Evolutionary conservation across 2,888 invertebrate species (phyloP), one percentile per base, ranked within the genome.

Genomic region (Hydroisotoma schaefferi): DNA sequence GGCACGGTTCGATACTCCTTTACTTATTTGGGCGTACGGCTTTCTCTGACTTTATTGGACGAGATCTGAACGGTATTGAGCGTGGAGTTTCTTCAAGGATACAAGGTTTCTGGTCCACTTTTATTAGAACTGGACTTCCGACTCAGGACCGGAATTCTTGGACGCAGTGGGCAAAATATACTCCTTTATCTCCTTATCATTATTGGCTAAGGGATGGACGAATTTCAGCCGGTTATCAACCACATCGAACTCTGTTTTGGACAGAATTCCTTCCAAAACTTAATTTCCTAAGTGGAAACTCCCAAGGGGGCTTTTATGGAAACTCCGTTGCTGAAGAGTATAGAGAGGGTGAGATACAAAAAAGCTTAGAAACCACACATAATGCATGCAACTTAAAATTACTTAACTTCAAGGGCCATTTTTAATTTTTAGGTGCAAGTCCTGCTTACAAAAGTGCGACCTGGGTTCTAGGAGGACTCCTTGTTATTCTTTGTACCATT

Each of bases 31-130:
- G 73, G 4, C 63, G 70, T 15, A 61, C 65, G 6, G 67, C 68
- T 8, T 73, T 69, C 49, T 66, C 63, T 22, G 72, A 71, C 40
- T 79, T 86, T 58, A 82, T 84, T 1, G 81, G 87, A 29, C 78
- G 85, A 48, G 80, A 84, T 10, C 81, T 85, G 55, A 82, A 80
- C 20, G 74, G 78, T 25, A 79, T 80, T 4, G 87, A 88, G 46
- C 51, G 67, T 15, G 60, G 63, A 22, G 69, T 71, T 6, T 67
- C 69, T 2, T 57, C 38, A 3, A 20, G 63, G 8, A 52, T 70
- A 18, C 69, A 72, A 59, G 69, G 69, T 27, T 61, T 68, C n/a
- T 69, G 65, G 67, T 59, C 68, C 23, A 69, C 65, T 51, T 69
- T 71, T 47, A 59, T 62, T 6, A 63, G 55, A 8, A 57, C 65